Conservation (phyloP, 1,140 invertebrate species). For the Hylaeus volcanicus region DNA sequence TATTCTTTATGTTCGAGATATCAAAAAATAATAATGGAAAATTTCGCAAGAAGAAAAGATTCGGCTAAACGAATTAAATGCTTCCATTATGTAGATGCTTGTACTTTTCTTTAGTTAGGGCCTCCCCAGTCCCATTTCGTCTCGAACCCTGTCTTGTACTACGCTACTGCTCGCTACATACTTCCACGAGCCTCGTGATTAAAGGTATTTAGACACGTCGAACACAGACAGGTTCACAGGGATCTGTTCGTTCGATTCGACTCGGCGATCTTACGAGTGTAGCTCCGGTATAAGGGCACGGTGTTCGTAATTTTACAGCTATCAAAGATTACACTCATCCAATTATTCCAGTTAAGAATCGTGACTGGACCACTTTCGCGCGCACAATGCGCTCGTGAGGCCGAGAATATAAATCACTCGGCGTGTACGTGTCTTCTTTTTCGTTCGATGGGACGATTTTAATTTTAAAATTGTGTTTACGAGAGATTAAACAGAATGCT, state of each 20-base stretch:
- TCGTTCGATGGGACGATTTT: no score
- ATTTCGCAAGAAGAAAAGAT: no score
- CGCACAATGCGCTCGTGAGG: background rate
- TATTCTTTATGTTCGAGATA: no score
- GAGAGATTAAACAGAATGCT: no score
- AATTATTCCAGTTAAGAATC: conserved; percentile 38
- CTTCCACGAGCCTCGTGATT: conserved; percentile 16
- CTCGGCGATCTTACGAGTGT: background rate
- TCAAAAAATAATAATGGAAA: no score
- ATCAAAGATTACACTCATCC: conserved; percentile 45
- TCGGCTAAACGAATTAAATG: no score
- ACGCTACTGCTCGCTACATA: background rate
- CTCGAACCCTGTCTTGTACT: no score
- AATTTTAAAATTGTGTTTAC: no score
- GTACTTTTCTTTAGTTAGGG: no score
- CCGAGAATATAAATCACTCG: background rate
- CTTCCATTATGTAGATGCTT: no score
- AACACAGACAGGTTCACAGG: background rate
- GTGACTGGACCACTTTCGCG: background rate
- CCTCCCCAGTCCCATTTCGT: no score
- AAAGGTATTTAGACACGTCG: conserved; percentile 24
- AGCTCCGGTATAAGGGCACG: background rate
- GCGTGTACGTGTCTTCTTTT: no score
- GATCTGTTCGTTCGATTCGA: background rate
- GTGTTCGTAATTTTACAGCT: conserved; percentile 35